Percentiles rank a stretch among this genome's conserved stretches.
phyloP scores from a whole-genome alignment of 64 coral and sea anemone species.

The Trachythela sp. region DNA sequence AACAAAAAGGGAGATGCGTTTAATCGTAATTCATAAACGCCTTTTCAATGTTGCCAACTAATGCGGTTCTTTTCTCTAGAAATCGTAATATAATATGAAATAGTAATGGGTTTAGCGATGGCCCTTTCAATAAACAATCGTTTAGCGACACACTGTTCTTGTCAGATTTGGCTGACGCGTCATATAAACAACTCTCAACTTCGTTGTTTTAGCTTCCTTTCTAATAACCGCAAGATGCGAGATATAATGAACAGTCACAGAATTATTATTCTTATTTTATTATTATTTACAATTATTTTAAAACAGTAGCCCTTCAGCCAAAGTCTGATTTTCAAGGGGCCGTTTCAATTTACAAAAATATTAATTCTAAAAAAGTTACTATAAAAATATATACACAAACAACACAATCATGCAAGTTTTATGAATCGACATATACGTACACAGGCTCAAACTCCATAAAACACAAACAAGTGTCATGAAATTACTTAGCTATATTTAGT shows the following conservation, averaged over 20 bases:
- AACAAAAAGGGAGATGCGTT: slow-evolving; percentile 48
- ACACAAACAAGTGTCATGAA: too few species aligned
- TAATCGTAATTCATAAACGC: too few species aligned
- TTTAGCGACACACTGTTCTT: not conserved
- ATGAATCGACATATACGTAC: too few species aligned
- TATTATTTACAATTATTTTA: too few species aligned
- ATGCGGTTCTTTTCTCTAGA: not conserved
- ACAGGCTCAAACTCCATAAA: too few species aligned
- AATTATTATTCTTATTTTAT: not conserved
- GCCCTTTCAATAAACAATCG: slow-evolving; percentile 42
- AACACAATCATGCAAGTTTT: too few species aligned
- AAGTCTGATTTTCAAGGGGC: too few species aligned
- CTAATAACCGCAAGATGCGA: slow-evolving; percentile 36
- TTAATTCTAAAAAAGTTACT: too few species aligned
- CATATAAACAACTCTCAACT: slow-evolving; percentile 17
- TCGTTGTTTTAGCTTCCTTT: slow-evolving; percentile 30
- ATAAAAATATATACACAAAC: too few species aligned
- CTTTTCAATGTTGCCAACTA: slow-evolving; percentile 28
- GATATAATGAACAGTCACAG: not conserved
- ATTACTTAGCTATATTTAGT: too few species aligned
- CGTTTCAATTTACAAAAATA: too few species aligned
- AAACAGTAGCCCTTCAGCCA: too few species aligned
- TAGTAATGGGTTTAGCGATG: slow-evolving; percentile 28
- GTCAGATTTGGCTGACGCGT: slow-evolving; percentile 18
- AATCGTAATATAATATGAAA: slow-evolving; percentile 43